Base-by-base conservation (phyloP, 2,113 vertebrate species). In the Dicaeum eximium region DNA sequence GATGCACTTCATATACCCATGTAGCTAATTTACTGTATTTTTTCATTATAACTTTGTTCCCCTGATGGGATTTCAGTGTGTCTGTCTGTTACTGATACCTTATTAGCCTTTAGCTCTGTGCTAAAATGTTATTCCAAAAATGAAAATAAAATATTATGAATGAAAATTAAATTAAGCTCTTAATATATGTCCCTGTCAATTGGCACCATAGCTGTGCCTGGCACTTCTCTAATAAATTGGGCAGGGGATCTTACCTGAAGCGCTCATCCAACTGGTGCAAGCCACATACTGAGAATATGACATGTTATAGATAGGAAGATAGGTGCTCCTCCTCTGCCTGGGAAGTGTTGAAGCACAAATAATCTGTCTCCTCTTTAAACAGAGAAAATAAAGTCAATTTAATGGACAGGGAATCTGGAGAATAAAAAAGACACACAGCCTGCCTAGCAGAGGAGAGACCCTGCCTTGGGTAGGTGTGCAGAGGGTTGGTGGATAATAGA, bases 181-280 rank as follows among this genome's bases (percentile, higher is more conserved):
- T 75, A 6, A 22, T 54, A 1, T 64, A 61, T 28, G 8, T 86
- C n/a, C 9, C 22, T 2, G 0, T 77, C 11, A 80, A 0, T 20
- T 92, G 67, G 18, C 9, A 47, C 30, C 3, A 1, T 25, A 82
- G 35, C 35, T 77, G 3, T 48, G 10, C 27, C 27, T 64, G 33
- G 14, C 20, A 28, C 61, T 86, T 78, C 21, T 19, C 33, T 64
- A 18, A 35, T 74, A 75, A 78, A 56, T 23, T 42, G 40, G 24
- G 23, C 40, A 65, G 30, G 27, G 8, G 11, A 15, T 66, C 66
- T 75, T 58, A 81, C 48, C 50, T 69, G 62, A 45, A 75, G 40
- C 35, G 37, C 19, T 75, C 9, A 16, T 11, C 20, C 8, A 9
- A 16, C 30, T 19, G 1, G 23, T 44, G 24, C 44, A 80, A 72